Base-by-base conservation (phyloP, 2,888 invertebrate species). In the Drosophila sordidula region DNA sequence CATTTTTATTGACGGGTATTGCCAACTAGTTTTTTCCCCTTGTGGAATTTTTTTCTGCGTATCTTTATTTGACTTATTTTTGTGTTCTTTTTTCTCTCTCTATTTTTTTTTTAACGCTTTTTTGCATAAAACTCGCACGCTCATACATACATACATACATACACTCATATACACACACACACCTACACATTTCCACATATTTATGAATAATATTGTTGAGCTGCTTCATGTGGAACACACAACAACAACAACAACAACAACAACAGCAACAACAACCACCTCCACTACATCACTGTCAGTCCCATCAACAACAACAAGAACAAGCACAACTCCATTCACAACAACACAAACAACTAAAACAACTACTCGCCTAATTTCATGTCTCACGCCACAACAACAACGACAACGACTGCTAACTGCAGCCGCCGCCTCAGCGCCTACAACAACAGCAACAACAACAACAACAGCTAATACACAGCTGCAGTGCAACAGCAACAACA, bases 181-280 rank as follows among this genome's bases (percentile, higher is more conserved):
- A 42, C 8, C 32, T 22, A 38, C 22, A 18, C 36, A 56, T 47
- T 56, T 64, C 68, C 64, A 52, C 56, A 70, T 78, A 85, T 87
- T 79, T 90, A 89, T 90, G 87, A 86, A 86, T 86, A 89, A 88
- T 80, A 87, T 80, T 86, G 77, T 80, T 81, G 80, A 75, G 78
- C 71, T 80, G 45, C 61, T 73, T 65, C 32, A 59, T 73, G 73
- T 73, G 74, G 66, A 61, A 62, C 25, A 54, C 63, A 45, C 62
- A 80, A 59, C 77, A 72, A 58, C 56, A 75, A 50, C 62, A 51
- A 46, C 55, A 59, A 16, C 29, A 64, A 12, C 46, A 55, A 6
- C 44, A 47, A 2, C 50, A 61, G 14, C 50, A 65, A n/a, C 59
- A 46, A 14, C 36, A 56, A 34, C 11, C 34, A 34, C 34, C 4